Evolutionary conservation across 2,888 invertebrate genomes (phyloP).

Genomic region (Agonopterix subpropinquella): DNA sequence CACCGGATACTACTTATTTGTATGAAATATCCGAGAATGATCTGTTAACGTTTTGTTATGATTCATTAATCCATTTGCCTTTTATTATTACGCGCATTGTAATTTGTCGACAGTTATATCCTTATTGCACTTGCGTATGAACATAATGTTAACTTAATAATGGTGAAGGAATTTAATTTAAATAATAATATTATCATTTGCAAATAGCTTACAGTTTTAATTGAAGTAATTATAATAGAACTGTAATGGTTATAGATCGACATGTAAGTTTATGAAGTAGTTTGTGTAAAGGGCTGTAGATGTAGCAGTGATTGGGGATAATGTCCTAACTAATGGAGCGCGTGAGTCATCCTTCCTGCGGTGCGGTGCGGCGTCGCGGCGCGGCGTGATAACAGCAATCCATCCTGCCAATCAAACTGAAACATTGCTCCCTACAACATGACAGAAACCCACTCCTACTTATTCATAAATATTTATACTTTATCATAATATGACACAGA

Average conservation of each 20-base stretch:
- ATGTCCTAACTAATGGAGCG: constrained; percentile 37
- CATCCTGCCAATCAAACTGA: constrained; percentile 68
- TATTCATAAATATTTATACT: constrained; percentile 33
- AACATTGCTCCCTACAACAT: constrained; percentile 40
- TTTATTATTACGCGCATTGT: constrained; percentile 10
- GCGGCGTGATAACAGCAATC: constrained; percentile 58
- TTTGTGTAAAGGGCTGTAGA: constrained; percentile 35
- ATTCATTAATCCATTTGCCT: constrained; percentile 27
- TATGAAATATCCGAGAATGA: constrained; percentile 21
- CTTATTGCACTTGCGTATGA: constrained; percentile 1
- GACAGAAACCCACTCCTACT: neutral
- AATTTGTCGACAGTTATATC: constrained; percentile 10
- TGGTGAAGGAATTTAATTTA: neutral
- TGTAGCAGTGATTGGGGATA: constrained; percentile 52
- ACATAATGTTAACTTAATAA: neutral
- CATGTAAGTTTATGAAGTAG: constrained; percentile 1
- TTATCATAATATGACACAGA: constrained; percentile 49
- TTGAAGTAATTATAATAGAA: neutral
- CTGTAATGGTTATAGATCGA: neutral
- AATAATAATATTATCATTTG: neutral
- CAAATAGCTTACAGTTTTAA: neutral
- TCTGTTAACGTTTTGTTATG: constrained; percentile 23
- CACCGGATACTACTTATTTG: constrained; percentile 35
- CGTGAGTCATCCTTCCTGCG: constrained; percentile 69
- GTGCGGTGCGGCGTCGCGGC: constrained; percentile 32